phyloP scores from a whole-genome alignment of 2,888 invertebrate genomes.

The Pemphredon lugubris region DNA sequence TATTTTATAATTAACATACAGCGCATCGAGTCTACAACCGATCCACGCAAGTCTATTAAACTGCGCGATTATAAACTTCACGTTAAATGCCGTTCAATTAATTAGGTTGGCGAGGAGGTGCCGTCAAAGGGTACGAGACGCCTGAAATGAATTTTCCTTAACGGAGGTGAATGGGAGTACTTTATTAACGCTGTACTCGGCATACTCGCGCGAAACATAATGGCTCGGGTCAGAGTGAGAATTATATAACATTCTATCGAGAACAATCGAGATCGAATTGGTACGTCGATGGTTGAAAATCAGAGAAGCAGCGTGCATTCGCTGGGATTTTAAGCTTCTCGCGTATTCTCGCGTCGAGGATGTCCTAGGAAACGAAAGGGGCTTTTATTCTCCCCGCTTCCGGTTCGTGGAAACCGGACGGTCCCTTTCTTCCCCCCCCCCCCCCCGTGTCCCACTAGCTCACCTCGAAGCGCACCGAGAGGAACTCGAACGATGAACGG shows the following conservation, averaged over 20 bases:
- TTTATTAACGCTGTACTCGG: slow-evolving; percentile 50
- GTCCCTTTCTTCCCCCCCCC: slow-evolving; percentile 5
- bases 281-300: not conserved
- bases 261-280: slow-evolving; percentile 7
- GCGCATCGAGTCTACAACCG: slow-evolving; percentile 48
- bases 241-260: slow-evolving; percentile 4
- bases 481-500: slow-evolving; percentile 10
- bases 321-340: not conserved
- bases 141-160: slow-evolving; percentile 53
- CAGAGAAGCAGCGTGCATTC: no score
- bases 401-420: slow-evolving; percentile 21
- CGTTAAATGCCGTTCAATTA: slow-evolving; percentile 57
- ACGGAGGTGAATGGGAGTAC: slow-evolving; percentile 47
- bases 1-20: slow-evolving; percentile 52
- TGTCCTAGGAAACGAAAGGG: slow-evolving; percentile 32
- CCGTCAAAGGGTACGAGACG: slow-evolving; percentile 37
- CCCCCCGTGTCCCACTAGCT: not conserved
- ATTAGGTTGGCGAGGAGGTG: slow-evolving; percentile 49
- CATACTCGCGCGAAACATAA: slow-evolving; percentile 10
- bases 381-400: slow-evolving; percentile 33
- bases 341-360: slow-evolving; percentile 7
- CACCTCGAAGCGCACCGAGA: slow-evolving; percentile 1
- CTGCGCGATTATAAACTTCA: slow-evolving; percentile 62
- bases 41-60: slow-evolving; percentile 61
- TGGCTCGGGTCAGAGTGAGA: not conserved